Evolutionary conservation across 1,140 invertebrate genomes (phyloP).

Genomic region (Branchinecta lindahli): DNA sequence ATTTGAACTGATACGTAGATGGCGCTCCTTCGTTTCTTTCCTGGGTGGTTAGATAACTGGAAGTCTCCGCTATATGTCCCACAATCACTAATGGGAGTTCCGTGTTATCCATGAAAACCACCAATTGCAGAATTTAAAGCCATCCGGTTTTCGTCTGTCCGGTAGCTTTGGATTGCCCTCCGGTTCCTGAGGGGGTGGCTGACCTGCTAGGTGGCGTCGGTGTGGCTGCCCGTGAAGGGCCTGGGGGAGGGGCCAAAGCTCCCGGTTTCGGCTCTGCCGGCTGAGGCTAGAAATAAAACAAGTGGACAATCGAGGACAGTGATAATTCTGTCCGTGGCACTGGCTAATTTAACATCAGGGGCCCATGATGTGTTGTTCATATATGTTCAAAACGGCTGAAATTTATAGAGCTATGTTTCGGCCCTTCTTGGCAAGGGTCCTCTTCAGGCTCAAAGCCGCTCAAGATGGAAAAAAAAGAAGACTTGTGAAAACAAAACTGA

Average conservation of each 20-base stretch:
- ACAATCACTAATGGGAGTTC: too few relatives aligned
- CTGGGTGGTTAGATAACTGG: too few relatives aligned
- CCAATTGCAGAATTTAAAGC: not conserved
- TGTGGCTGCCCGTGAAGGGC: not conserved
- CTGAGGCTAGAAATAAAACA: not conserved
- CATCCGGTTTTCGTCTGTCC: slow-evolving; percentile 1
- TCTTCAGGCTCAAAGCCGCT: too few relatives aligned
- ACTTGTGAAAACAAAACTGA: too few relatives aligned
- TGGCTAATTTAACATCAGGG: not conserved
- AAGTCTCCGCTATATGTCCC: too few relatives aligned
- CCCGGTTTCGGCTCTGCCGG: not conserved
- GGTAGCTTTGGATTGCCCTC: not conserved
- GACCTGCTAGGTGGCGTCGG: not conserved
- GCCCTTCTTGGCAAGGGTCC: not conserved
- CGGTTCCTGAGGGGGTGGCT: not conserved
- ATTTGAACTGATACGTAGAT: too few relatives aligned
- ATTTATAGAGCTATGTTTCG: not conserved
- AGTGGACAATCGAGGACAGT: not conserved
- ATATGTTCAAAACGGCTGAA: not conserved
- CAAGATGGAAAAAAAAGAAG: not conserved
- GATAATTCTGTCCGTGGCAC: not conserved
- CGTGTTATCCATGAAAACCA: too few relatives aligned
- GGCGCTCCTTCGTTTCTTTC: too few relatives aligned
- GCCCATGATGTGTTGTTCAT: not conserved
- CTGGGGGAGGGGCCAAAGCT: not conserved